phyloP scores from a whole-genome alignment of 2,797 vertebrate genomes.

The Melanotaenia trifasciata region DNA sequence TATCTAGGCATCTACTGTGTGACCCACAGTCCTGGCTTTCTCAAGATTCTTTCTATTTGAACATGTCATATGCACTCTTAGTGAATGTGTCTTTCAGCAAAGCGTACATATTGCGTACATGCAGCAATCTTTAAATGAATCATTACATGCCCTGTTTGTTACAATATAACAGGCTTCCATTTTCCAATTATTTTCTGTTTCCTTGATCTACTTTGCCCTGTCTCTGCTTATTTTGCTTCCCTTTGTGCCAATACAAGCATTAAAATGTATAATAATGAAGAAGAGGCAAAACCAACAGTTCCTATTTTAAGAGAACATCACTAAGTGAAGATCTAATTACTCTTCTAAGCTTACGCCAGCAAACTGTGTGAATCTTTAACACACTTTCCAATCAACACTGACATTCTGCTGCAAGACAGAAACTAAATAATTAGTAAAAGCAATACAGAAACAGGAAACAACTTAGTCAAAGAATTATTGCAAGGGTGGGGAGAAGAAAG shows the following conservation, averaged over 20 bases:
- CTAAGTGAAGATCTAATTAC: constrained; percentile 66
- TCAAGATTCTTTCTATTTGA: constrained; percentile 30
- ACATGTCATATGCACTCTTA: constrained; percentile 23
- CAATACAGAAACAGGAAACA: constrained; percentile 19
- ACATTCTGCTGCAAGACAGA: constrained; percentile 33
- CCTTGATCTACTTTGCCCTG: background rate
- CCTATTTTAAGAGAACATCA: constrained; percentile 58
- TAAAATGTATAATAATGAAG: constrained; percentile 60
- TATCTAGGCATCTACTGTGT: too few species aligned
- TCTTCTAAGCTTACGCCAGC: constrained; percentile 54
- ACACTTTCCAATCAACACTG: constrained; percentile 28
- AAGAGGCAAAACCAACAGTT: constrained; percentile 43
- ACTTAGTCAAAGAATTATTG: constrained; percentile 17
- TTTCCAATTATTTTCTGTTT: constrained; percentile 16
- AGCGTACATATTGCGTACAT: background rate
- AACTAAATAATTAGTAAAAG: constrained; percentile 9
- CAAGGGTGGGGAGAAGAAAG: background rate
- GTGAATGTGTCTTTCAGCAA: background rate
- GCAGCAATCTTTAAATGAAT: too few species aligned
- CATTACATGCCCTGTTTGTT: too few species aligned
- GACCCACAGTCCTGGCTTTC: too few species aligned
- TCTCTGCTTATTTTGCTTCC: constrained; percentile 29
- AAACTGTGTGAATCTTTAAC: constrained; percentile 56
- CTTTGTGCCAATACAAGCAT: constrained; percentile 41
- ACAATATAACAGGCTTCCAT: constrained; percentile 11